phyloP scores from a whole-genome alignment of 2,113 vertebrate species.

The Ammodytes dubius region DNA sequence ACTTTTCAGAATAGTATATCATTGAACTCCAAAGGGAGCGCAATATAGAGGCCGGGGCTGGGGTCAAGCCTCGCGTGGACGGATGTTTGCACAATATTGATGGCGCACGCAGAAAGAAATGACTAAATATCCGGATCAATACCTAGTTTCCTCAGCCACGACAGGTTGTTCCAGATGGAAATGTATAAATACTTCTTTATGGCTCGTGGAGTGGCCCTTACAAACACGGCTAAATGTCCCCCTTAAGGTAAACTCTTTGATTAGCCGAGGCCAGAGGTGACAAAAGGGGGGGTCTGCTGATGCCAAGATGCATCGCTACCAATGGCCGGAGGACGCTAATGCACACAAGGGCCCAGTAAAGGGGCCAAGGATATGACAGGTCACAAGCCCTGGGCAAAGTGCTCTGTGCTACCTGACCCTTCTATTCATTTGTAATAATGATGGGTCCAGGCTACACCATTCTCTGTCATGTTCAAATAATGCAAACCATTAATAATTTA shows the following conservation, averaged over 20 bases:
- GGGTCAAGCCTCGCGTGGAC: slow-evolving; percentile 95
- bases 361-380: slow-evolving; percentile 70
- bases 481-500: slow-evolving; percentile 50
- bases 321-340: slow-evolving; percentile 84
- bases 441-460: slow-evolving; percentile 28
- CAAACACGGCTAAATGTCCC: slow-evolving; percentile 94
- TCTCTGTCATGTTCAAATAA: slow-evolving; percentile 53
- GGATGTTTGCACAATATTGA: slow-evolving; percentile 96
- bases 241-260: slow-evolving; percentile 99
- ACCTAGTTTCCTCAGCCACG: slow-evolving; percentile 93
- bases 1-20: slow-evolving; percentile 97
- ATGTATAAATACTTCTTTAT: slow-evolving; percentile 95
- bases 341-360: slow-evolving; percentile 73
- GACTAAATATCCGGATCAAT: slow-evolving; percentile 99
- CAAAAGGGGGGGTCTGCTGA: slow-evolving; percentile 83
- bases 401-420: slow-evolving; percentile 67
- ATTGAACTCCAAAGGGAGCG: slow-evolving; percentile 96
- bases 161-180: slow-evolving; percentile 94
- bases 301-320: slow-evolving; percentile 87
- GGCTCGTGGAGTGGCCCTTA: slow-evolving; percentile 90
- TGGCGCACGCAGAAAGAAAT: slow-evolving; percentile 95
- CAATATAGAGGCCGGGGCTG: slow-evolving; percentile 93
- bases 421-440: slow-evolving; percentile 72
- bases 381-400: slow-evolving; percentile 65
- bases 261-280: slow-evolving; percentile 97